Percentiles rank a stretch among this genome's conserved stretches.
Evolutionary conservation across 2,797 vertebrate species (phyloP).

Genomic region (Lerista edwardsae): DNA sequence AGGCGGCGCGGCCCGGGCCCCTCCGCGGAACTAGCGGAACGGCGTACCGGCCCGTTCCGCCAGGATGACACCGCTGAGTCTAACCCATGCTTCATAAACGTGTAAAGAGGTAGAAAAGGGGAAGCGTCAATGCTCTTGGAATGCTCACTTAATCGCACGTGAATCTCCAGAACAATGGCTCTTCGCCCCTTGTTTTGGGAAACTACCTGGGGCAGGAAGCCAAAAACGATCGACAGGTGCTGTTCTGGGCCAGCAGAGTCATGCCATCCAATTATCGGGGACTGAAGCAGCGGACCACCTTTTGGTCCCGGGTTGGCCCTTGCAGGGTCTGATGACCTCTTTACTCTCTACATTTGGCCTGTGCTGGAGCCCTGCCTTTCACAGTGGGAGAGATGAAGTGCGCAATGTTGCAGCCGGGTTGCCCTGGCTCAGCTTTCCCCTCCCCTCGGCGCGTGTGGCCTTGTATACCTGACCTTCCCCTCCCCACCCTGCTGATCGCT

Average conservation of each 20-base stretch:
- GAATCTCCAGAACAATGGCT: no score
- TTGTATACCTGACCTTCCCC: constrained; percentile 28
- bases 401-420: background rate
- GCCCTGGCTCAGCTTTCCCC: background rate
- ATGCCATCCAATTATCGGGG: background rate
- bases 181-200: no score
- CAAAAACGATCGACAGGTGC: background rate
- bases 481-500: constrained; percentile 13
- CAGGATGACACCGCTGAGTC: no score
- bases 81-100: no score
- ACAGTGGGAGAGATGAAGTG: background rate
- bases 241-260: background rate
- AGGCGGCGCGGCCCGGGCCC: no score
- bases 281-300: background rate
- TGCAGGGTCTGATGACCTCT: background rate
- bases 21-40: no score
- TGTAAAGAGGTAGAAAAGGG: no score
- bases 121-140: no score
- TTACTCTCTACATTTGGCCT: background rate
- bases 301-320: background rate
- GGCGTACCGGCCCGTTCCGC: no score
- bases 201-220: no score
- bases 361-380: constrained; percentile 23
- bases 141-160: no score
- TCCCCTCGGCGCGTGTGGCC: constrained; percentile 7